A percentile compares a stretch with the other conserved stretches of the same genome.
These are phyloP conservation scores for Ganaspis brasiliensis DNA, from an alignment of 2,888 invertebrate species.

Conservation along the genomic window DNA sequence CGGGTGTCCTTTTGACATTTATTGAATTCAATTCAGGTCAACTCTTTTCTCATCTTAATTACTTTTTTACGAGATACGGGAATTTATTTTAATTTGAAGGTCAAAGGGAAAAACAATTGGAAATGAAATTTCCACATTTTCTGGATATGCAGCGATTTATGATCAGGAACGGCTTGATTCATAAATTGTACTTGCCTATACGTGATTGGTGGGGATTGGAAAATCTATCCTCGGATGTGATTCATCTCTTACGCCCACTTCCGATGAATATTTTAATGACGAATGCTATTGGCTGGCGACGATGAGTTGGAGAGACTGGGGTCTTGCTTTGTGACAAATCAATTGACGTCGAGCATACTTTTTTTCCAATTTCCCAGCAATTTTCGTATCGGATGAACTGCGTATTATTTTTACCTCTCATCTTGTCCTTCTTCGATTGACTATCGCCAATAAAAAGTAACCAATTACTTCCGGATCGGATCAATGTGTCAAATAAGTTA, in stretches of 20 bases:
- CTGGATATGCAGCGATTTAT: conserved; percentile 63
- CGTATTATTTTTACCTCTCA: conserved; percentile 32
- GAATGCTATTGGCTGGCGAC: conserved; percentile 49
- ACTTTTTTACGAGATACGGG: no score
- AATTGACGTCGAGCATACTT: conserved; percentile 59
- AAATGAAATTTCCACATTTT: conserved; percentile 62
- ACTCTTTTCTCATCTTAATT: no score
- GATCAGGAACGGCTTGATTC: conserved; percentile 58
- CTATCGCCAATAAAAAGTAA: conserved; percentile 22
- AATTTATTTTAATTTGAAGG: background rate
- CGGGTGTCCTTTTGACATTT: no score
- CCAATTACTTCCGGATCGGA: conserved; percentile 25
- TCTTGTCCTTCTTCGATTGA: conserved; percentile 5
- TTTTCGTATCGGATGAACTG: conserved; percentile 50
- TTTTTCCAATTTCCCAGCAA: conserved; percentile 40
- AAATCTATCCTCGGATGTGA: conserved; percentile 66
- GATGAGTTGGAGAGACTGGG: conserved; percentile 56
- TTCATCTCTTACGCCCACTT: conserved; percentile 57
- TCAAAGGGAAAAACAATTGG: background rate
- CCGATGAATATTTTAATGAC: conserved; percentile 76
- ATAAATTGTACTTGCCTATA: conserved; percentile 61
- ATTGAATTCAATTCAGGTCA: no score
- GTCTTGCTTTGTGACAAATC: conserved; percentile 68
- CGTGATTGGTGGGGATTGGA: conserved; percentile 65
- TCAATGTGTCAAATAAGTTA: conserved; percentile 3